Percentiles rank a stretch among this genome's conserved stretches.
Evolutionary conservation across 2,113 vertebrate species (phyloP).

Genomic region (Perca flavescens): DNA sequence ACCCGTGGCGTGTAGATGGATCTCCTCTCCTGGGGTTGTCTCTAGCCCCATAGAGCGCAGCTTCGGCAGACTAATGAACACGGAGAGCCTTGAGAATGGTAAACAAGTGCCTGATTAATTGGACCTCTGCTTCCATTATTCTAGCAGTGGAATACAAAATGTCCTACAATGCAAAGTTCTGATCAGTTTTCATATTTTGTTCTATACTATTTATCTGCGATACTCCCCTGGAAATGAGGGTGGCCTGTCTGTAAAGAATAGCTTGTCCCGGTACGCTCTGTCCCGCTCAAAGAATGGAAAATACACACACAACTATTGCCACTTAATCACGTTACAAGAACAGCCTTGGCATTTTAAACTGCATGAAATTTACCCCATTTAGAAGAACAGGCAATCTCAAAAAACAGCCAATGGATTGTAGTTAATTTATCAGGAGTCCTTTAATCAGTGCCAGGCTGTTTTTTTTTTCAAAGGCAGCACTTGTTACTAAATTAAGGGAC

Average conservation of each 20-base stretch:
- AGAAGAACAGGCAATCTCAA: constrained; percentile 50
- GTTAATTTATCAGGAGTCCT: constrained; percentile 45
- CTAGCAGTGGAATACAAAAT: constrained; percentile 64
- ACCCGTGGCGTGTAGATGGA: constrained; percentile 76
- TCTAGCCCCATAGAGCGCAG: constrained; percentile 68
- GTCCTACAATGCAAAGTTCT: constrained; percentile 48
- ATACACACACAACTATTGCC: constrained; percentile 35
- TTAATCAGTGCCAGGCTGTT: constrained; percentile 46
- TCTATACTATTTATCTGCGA: neutral
- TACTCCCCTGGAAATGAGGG: constrained; percentile 13
- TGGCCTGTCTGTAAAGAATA: constrained; percentile 39
- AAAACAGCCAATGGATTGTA: constrained; percentile 42
- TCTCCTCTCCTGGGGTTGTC: constrained; percentile 75
- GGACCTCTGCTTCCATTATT: constrained; percentile 74
- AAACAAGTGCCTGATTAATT: constrained; percentile 86
- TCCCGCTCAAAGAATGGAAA: constrained; percentile 31
- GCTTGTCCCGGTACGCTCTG: neutral
- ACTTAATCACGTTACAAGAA: constrained; percentile 33
- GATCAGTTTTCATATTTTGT: constrained; percentile 54
- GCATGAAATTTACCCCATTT: constrained; percentile 42
- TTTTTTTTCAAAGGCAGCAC: constrained; percentile 24
- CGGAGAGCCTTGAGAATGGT: constrained; percentile 74
- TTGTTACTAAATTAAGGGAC: constrained; percentile 61
- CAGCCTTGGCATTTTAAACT: constrained; percentile 37
- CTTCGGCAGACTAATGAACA: constrained; percentile 81